Base-by-base conservation (phyloP, 2,113 vertebrate genomes). In the Phrynocephalus versicolor region DNA sequence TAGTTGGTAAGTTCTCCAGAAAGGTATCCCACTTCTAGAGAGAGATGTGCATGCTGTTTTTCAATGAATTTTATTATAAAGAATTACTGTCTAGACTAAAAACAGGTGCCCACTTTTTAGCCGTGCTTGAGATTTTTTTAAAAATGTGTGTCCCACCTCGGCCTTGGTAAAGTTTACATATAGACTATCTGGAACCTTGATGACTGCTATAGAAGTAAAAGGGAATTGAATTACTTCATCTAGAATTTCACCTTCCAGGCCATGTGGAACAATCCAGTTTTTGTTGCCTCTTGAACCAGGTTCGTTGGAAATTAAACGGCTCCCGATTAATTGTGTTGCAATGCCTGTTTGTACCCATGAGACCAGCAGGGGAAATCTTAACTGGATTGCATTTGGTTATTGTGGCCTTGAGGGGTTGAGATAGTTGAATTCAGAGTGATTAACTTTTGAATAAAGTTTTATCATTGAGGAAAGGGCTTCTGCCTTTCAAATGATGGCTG, bases 1-100 rank as follows among this genome's bases (percentile, higher is more conserved):
- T 27, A 35, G 87, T 64, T 62, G 83, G 51, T 87, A 71, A 1
- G 74, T 91, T 90, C 89, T 88, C 90, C 6, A 81, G 83, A 88
- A 55, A n/a, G 58, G 79, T 77, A 85, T 79, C 37, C 82, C 87
- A 83, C 79, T 73, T 30, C 71, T 85, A 78, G 86, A 83, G 88
- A 89, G 84, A 41, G 41, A 88, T 85, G 75, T 88, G 78, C 73
- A 8, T 81, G 87, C 58, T 85, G 27, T 35, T 76, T 55, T 57
- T 35, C 64, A n/a, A 33, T 83, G 67, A 67, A 58, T 57, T 81
- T 70, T 58, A 23, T 67, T 25, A n/a, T n/a, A 30, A 51, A 30
- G 1, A 21, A 60, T 35, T 77, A 0, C 90, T 77, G 69, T 69
- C 83, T 79, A 79, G 82, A 81, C 64, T 84, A 73, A 37, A 45